Evolutionary conservation across 2,888 invertebrate species (phyloP), one percentile per base, ranked within the genome.

Genomic region (Hypsopygia costalis): DNA sequence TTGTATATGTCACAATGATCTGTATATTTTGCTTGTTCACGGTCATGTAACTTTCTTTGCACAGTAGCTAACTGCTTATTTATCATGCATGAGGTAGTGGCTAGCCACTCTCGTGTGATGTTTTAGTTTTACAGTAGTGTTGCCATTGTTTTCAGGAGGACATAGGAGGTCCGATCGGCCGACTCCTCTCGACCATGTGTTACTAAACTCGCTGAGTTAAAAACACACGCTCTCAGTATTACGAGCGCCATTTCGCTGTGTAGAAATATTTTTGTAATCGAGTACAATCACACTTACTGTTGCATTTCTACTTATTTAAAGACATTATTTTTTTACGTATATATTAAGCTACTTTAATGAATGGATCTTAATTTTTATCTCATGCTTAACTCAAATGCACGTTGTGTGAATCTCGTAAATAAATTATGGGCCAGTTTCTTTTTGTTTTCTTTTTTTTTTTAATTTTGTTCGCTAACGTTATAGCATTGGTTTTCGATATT

Each of bases 71-170:
- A 80, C 75, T 52, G 80, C 83, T 81, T 81, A 40, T 35, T 60
- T 60, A 58, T 53, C 60, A 53, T 66, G 83, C 81, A 77, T 81
- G 81, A 66, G 72, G 65, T 62, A 75, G 71, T 56, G 62, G 64
- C 55, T 48, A 51, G 46, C 58, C 45, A 36, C 39, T 16, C 48
- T 51, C 54, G 47, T 42, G 49, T 53, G 59, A 55, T 55, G 49
- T 52, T 47, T 63, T 66, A 56, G 66, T 73, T 76, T 78, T 74
- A 78, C 71, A 74, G 77, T 81, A 80, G 80, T 75, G 67, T 78
- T 70, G 58, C 68, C 63, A 69, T 81, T 85, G 36, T 74, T 92
- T 92, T 77, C 93, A 94, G 94, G 93, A 92, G 77, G 93, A 93
- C 73, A 78, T 91, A 74, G 85, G 90, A 74, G 90, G 90, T 69